Conservation (phyloP, 1,140 invertebrate species). For the Oncopeltus fasciatus region DNA sequence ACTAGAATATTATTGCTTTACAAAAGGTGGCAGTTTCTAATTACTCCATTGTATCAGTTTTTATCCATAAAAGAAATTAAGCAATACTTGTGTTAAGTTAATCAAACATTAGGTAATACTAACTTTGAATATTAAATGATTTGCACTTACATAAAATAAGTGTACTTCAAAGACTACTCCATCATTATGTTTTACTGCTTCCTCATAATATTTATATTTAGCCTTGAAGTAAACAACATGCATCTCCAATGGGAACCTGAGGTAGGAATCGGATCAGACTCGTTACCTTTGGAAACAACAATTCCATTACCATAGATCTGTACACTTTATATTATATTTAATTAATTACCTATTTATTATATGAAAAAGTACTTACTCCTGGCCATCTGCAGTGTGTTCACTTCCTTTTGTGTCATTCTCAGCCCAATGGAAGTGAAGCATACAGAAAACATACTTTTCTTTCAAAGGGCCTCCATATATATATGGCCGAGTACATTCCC, state of each 20-base stretch:
- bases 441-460: slow-evolving; percentile 48
- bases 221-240: slow-evolving; percentile 5
- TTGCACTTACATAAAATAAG: slow-evolving; percentile 1
- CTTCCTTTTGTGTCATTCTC: slow-evolving; percentile 42
- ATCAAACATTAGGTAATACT: too few species aligned
- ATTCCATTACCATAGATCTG: background rate
- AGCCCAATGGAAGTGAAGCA: slow-evolving; percentile 74
- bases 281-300: background rate
- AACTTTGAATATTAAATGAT: too few species aligned
- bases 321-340: background rate
- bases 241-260: slow-evolving; percentile 1
- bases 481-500: slow-evolving; percentile 30
- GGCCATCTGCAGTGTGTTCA: slow-evolving; percentile 46
- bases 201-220: background rate
- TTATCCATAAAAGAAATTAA: too few species aligned
- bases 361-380: slow-evolving; percentile 1
- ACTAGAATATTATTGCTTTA: too few species aligned
- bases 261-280: background rate
- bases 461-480: slow-evolving; percentile 43
- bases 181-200: background rate
- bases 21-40: too few species aligned
- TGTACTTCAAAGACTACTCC: background rate
- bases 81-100: too few species aligned
- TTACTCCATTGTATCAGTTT: too few species aligned
- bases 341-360: background rate